A percentile compares a stretch with the other conserved stretches of the same genome.
phyloP scores from a whole-genome alignment of 2,113 vertebrate species.

The Pionites leucogaster region DNA sequence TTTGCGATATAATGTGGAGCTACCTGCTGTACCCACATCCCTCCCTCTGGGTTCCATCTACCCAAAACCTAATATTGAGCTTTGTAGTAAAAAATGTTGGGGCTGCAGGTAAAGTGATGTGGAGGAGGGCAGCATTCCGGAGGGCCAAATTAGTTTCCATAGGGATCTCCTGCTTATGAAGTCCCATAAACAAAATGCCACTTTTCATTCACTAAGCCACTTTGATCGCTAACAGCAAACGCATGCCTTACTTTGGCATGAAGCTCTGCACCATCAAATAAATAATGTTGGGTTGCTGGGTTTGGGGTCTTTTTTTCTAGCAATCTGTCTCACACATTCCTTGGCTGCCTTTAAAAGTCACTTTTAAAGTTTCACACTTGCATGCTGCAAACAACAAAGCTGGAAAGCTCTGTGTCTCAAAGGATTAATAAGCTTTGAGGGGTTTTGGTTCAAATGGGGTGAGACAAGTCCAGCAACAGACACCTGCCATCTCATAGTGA shows the following conservation, averaged over 20 bases:
- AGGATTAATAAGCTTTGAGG: slow-evolving; percentile 40
- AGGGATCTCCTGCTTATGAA: slow-evolving; percentile 37
- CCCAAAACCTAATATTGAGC: not conserved
- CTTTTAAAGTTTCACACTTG: slow-evolving; percentile 66
- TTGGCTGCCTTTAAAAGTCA: slow-evolving; percentile 59
- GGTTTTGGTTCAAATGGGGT: not conserved
- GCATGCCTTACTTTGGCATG: slow-evolving; percentile 58
- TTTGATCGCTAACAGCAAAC: slow-evolving; percentile 65
- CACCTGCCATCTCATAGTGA: slow-evolving; percentile 41
- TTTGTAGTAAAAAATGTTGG: not conserved
- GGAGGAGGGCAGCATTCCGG: slow-evolving; percentile 26
- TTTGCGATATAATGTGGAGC: not conserved
- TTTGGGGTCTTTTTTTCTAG: not conserved
- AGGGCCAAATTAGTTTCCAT: slow-evolving; percentile 64
- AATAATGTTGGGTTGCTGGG: slow-evolving; percentile 46
- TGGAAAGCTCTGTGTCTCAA: not conserved
- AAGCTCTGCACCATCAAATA: slow-evolving; percentile 59
- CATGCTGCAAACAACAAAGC: not conserved
- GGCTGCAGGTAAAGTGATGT: not conserved
- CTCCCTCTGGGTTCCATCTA: not conserved
- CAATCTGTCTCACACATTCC: slow-evolving; percentile 66
- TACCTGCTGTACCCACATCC: not conserved
- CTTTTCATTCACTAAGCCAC: slow-evolving; percentile 49
- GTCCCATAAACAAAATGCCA: slow-evolving; percentile 65
- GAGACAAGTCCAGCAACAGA: slow-evolving; percentile 22